Evolutionary conservation across 2,888 invertebrate genomes (phyloP).

Genomic region (Ptychoptera contaminata): DNA sequence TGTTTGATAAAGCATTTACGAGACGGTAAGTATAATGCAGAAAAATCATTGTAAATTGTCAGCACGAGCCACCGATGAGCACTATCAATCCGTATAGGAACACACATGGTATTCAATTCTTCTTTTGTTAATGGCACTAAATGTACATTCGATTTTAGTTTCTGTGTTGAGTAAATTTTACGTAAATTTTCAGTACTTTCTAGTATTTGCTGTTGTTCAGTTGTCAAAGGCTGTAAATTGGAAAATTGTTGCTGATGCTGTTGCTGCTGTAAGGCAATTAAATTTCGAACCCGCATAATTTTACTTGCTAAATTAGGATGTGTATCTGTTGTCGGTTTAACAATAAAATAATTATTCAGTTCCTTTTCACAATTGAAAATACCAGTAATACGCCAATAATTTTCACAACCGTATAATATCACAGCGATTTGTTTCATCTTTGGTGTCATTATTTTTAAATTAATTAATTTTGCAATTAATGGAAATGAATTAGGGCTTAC

Average conservation of each 20-base stretch:
- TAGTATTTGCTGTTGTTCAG: not conserved
- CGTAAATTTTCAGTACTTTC: not conserved
- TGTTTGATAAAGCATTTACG: conserved; percentile 24
- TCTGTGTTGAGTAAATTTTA: not conserved
- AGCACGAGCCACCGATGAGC: conserved; percentile 28
- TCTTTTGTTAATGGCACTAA: conserved; percentile 18
- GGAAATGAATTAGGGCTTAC: conserved; percentile 16
- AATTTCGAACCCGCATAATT: conserved; percentile 17
- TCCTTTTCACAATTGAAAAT: conserved; percentile 21
- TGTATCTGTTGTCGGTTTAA: conserved; percentile 24
- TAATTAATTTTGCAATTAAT: conserved; percentile 16
- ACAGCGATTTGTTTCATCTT: conserved; percentile 21
- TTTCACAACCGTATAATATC: conserved; percentile 11
- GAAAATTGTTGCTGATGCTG: not conserved
- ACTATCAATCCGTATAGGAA: conserved; percentile 17
- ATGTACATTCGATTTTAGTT: conserved; percentile 16
- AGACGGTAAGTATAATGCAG: conserved; percentile 27
- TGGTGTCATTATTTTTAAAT: conserved; percentile 9
- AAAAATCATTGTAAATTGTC: conserved; percentile 25
- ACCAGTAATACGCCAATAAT: conserved; percentile 15
- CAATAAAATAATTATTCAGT: conserved; percentile 20
- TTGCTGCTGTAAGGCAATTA: not conserved
- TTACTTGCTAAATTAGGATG: conserved; percentile 28
- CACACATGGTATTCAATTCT: conserved; percentile 19
- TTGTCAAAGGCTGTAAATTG: not conserved